A percentile compares a stretch with the other conserved stretches of the same genome.
phyloP scores from a whole-genome alignment of 1,140 invertebrate genomes.

The Anoplophora glabripennis region DNA sequence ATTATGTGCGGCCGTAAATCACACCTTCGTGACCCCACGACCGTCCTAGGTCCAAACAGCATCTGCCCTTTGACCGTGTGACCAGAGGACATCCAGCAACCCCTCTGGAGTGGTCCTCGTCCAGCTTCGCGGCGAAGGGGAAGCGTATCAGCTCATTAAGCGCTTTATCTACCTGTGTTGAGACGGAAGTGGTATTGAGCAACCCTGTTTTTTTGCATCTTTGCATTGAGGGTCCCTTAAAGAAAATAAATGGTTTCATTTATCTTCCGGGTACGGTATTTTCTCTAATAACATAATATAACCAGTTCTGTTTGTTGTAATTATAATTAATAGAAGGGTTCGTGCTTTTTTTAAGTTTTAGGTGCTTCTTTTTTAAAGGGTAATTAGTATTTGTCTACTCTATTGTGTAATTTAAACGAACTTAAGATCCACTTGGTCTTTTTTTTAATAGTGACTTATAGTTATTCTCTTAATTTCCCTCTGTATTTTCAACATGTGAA shows the following conservation, averaged over 20 bases:
- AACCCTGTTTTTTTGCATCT: neutral
- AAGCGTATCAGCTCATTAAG: neutral
- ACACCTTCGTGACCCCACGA: conserved; percentile 12
- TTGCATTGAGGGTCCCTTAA: conserved; percentile 12
- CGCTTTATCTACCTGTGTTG: neutral
- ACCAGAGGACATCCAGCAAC: conserved; percentile 23
- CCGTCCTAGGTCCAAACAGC: conserved; percentile 26
- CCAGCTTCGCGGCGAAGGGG: neutral
- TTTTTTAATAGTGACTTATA: too few relatives aligned
- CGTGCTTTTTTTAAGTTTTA: too few relatives aligned
- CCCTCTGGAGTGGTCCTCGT: conserved; percentile 10
- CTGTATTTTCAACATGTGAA: too few relatives aligned
- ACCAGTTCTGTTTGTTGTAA: too few relatives aligned
- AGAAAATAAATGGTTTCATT: conserved; percentile 28
- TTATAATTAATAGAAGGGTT: too few relatives aligned
- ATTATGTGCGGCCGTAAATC: conserved; percentile 22
- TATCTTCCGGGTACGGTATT: conserved; percentile 8
- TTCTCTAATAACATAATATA: too few relatives aligned
- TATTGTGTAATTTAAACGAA: too few relatives aligned
- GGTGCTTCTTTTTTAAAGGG: too few relatives aligned
- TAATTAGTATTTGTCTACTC: too few relatives aligned
- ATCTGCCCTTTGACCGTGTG: conserved; percentile 27
- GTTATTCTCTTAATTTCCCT: too few relatives aligned
- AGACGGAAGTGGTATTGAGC: neutral
- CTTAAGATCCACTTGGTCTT: too few relatives aligned